Base-by-base conservation (phyloP, 2,113 vertebrate species). In the Chrysemys picta region DNA sequence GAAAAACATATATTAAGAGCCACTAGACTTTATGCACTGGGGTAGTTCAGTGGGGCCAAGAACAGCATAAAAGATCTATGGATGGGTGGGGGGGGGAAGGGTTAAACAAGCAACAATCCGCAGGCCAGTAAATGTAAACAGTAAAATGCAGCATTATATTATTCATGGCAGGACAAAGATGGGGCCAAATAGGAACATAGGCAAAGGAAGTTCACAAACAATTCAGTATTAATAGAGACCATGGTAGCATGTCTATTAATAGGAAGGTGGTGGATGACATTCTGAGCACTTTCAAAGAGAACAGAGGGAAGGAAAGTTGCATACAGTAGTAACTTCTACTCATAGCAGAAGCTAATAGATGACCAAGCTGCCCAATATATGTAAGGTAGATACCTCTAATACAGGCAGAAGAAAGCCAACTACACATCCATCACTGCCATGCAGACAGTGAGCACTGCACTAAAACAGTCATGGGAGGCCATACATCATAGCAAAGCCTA, bases 241-340 rank as follows among this genome's bases (percentile, higher is more conserved):
- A 59, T 9, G 56, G 56, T 27, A 62, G 13, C 45, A 14, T 80
- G 17, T 38, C 38, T 19, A 21, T 22, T 38, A 72, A 38, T 72
- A 72, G 19, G n/a, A 72, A 72, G 27, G 45, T 11, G 75, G 76
- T 2, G 42, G 31, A 21, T 29, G 65, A 7, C 22, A 29, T 50
- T 91, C 31, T 52, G 91, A 84, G 76, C 81, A 54, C 81, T 89
- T 89, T 54, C n/a, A 75, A 90, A 88, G n/a, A 65, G 53, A 81
- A 91, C 35, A 81, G 82, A 92, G 52, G 85, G 16, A 84, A 86
- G 69, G 38, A 88, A 96, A 94, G 94, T 72, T 91, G 90, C 5
- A 83, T 31, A 56, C 81, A 94, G 89, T 89, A 91, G 35, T 84
- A 79, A 95, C 94, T 96, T 31, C 54, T 90, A 11, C 25, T 50